phyloP scores from a whole-genome alignment of 2,797 vertebrate species.

The Bryconaethiops microstoma region DNA sequence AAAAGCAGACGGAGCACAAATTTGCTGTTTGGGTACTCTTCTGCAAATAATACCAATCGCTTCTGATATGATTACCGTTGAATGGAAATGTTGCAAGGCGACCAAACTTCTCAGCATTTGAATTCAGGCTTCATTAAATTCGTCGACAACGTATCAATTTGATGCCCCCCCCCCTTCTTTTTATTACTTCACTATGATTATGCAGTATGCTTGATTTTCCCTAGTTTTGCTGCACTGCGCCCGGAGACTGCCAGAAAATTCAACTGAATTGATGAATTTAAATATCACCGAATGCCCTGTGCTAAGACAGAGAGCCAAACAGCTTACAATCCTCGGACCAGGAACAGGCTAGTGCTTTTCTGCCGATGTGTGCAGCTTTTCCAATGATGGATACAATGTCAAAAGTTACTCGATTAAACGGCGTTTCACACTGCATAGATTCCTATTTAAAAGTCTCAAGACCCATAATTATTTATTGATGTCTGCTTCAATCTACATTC shows the following conservation, averaged over 20 bases:
- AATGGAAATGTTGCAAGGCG: slow-evolving; percentile 43
- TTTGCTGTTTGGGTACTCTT: slow-evolving; percentile 49
- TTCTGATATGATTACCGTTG: slow-evolving; percentile 55
- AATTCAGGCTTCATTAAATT: slow-evolving; percentile 47
- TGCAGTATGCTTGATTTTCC: slow-evolving; percentile 52
- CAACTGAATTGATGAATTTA: slow-evolving; percentile 74
- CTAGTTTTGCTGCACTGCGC: slow-evolving; percentile 63
- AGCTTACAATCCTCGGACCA: slow-evolving; percentile 47
- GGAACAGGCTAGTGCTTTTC: slow-evolving; percentile 62
- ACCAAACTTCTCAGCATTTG: slow-evolving; percentile 47
- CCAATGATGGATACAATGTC: slow-evolving; percentile 78
- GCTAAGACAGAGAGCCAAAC: slow-evolving; percentile 62
- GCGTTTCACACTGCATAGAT: slow-evolving; percentile 84
- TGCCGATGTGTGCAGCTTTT: slow-evolving; percentile 78
- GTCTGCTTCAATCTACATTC: slow-evolving; percentile 89
- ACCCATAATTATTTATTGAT: slow-evolving; percentile 97
- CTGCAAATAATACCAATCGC: slow-evolving; percentile 51
- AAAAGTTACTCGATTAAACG: slow-evolving; percentile 81
- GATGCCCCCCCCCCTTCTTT: slow-evolving; percentile 30
- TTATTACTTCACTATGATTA: slow-evolving; percentile 58
- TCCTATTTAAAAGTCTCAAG: slow-evolving; percentile 95
- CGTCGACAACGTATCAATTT: slow-evolving; percentile 44
- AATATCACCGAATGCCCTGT: slow-evolving; percentile 69
- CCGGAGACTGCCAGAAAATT: slow-evolving; percentile 51
- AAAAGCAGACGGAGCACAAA: slow-evolving; percentile 50